phyloP scores from a whole-genome alignment of 2,888 invertebrate species.

The Parthenolecanium corni region DNA sequence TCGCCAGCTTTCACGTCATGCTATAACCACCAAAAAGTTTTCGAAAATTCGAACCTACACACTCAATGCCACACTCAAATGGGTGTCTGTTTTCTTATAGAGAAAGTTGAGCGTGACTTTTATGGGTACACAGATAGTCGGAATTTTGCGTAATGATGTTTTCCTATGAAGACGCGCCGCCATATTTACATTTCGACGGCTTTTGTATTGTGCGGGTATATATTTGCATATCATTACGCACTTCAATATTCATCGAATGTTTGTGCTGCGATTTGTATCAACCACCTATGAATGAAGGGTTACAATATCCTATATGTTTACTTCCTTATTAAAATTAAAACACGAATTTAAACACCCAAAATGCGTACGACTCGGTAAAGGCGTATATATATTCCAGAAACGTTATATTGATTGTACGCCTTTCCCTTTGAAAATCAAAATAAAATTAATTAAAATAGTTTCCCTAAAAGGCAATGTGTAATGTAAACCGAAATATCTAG shows the following conservation, averaged over 20 bases:
- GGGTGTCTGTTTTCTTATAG: not conserved
- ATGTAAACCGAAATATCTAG: too few relatives aligned
- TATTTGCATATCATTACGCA: constrained; percentile 1
- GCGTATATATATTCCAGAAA: too few relatives aligned
- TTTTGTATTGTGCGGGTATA: not conserved
- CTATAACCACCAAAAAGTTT: too few relatives aligned
- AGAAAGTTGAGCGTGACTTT: not conserved
- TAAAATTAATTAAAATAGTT: too few relatives aligned
- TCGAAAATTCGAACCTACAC: not conserved
- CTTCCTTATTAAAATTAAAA: not conserved
- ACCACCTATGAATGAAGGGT: not conserved
- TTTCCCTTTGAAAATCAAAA: too few relatives aligned
- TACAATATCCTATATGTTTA: not conserved
- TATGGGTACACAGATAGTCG: not conserved
- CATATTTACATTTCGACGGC: not conserved
- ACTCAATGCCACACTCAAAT: not conserved
- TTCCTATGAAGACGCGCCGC: not conserved
- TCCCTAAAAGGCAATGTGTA: too few relatives aligned
- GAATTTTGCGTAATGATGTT: not conserved
- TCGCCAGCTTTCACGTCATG: too few relatives aligned
- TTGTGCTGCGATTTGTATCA: not conserved
- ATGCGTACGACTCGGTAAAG: too few relatives aligned
- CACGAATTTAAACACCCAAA: not conserved
- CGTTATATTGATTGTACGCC: too few relatives aligned
- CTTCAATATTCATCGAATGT: not conserved